phyloP scores from a whole-genome alignment of 2,888 invertebrate genomes.

The Andrena marginata region DNA sequence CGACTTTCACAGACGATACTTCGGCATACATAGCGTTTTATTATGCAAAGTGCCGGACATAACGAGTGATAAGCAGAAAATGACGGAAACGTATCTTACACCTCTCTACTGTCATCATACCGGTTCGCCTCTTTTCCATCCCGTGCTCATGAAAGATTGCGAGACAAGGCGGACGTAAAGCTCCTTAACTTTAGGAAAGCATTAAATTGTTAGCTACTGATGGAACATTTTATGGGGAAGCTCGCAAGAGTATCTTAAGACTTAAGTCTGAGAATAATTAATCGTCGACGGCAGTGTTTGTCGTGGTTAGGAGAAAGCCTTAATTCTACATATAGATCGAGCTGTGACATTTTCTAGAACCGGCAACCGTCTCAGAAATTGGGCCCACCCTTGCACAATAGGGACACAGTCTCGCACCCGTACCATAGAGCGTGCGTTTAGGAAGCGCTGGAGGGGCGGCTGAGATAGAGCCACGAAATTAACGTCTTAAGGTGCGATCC shows the following conservation, averaged over 20 bases:
- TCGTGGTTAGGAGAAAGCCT: no score
- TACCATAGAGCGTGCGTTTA: no score
- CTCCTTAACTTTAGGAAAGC: conserved; percentile 34
- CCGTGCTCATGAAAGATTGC: conserved; percentile 54
- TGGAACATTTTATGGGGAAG: conserved; percentile 33
- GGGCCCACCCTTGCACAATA: no score
- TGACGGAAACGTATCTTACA: conserved; percentile 55
- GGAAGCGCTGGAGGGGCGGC: no score
- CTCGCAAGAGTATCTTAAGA: conserved; percentile 3
- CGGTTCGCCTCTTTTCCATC: conserved; percentile 48
- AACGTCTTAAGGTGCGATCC: no score
- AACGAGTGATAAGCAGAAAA: conserved; percentile 64
- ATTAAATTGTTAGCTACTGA: conserved; percentile 45
- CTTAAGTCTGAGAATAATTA: conserved; percentile 14
- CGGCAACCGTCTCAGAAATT: no score
- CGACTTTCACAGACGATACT: conserved; percentile 9
- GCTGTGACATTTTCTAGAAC: no score
- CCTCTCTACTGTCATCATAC: conserved; percentile 49
- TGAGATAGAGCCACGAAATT: no score
- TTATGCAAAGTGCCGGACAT: conserved; percentile 63
- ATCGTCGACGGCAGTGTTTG: conserved; percentile 14
- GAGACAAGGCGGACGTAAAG: conserved; percentile 34
- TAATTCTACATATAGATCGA: no score
- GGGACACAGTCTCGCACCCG: no score
- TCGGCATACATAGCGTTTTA: conserved; percentile 66